These are phyloP conservation scores for Apaloderma vittatum DNA, from an alignment of 2,113 vertebrate genomes.

Conservation along the genomic window DNA sequence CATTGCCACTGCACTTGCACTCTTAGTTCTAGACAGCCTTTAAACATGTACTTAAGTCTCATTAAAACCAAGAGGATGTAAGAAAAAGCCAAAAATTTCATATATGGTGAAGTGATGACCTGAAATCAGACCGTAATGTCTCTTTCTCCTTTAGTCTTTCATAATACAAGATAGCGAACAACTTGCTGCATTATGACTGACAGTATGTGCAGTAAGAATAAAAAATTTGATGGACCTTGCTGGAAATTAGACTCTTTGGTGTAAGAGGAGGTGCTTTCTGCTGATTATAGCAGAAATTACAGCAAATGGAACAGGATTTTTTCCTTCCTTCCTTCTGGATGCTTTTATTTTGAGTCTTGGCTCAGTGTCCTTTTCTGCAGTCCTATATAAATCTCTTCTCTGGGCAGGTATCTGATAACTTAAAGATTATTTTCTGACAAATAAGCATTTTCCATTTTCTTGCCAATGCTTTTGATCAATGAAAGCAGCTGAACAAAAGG, in stretches of 20 bases:
- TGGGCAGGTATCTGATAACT: neutral
- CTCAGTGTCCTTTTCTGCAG: neutral
- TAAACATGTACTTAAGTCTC: neutral
- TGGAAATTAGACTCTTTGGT: neutral
- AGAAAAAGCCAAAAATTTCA: neutral
- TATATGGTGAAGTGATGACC: neutral
- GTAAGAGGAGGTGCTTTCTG: neutral
- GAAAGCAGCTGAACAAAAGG: conserved; percentile 9
- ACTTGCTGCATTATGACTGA: neutral
- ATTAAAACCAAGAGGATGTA: neutral
- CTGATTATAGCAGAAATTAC: neutral
- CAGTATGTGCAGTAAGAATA: neutral
- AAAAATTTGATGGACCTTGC: neutral
- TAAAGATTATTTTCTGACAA: conserved; percentile 48
- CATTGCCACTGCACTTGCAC: neutral
- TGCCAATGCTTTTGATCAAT: neutral
- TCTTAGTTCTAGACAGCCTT: neutral
- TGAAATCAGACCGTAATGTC: neutral
- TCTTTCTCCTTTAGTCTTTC: neutral
- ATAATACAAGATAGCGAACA: neutral
- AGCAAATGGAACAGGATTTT: neutral
- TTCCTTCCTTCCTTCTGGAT: neutral
- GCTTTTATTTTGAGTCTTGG: conserved; percentile 10
- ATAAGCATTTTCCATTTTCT: conserved; percentile 7
- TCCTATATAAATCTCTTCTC: neutral